Evolutionary conservation across 2,797 vertebrate species (phyloP).

Genomic region (Catostomus latipinnis): DNA sequence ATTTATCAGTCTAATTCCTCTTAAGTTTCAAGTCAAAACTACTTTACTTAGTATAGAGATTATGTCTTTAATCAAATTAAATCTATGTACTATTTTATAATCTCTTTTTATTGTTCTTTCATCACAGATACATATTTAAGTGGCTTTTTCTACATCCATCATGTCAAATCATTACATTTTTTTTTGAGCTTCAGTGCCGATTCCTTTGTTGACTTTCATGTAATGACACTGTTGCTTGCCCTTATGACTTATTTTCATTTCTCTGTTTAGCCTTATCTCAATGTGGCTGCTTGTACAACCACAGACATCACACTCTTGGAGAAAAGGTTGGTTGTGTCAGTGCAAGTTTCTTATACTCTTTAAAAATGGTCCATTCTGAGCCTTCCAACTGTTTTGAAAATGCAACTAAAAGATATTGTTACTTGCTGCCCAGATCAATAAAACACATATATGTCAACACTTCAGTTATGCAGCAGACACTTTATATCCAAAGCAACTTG

Average conservation of each 20-base stretch:
- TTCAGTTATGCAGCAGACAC: constrained; percentile 13
- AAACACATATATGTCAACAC: constrained; percentile 27
- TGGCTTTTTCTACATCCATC: neutral
- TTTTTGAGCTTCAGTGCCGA: neutral
- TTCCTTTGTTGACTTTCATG: constrained; percentile 27
- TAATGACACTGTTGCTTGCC: constrained; percentile 1
- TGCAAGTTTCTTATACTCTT: constrained; percentile 21
- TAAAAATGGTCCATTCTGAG: neutral
- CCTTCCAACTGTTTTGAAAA: constrained; percentile 2
- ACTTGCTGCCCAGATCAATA: constrained; percentile 15
- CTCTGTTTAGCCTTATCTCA: constrained; percentile 10
- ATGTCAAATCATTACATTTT: constrained; percentile 1
- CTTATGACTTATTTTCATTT: constrained; percentile 30
- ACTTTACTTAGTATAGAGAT: neutral
- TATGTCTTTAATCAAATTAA: neutral
- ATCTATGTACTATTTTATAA: neutral
- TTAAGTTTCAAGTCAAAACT: neutral
- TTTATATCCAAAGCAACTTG: constrained; percentile 8
- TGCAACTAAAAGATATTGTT: constrained; percentile 1
- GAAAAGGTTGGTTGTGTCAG: neutral
- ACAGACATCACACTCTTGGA: constrained; percentile 27
- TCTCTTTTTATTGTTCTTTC: neutral
- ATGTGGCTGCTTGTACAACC: constrained; percentile 16
- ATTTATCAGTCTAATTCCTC: neutral
- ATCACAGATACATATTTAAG: neutral